phyloP scores from a whole-genome alignment of 2,797 vertebrate species.

The Molossus alvarezi region DNA sequence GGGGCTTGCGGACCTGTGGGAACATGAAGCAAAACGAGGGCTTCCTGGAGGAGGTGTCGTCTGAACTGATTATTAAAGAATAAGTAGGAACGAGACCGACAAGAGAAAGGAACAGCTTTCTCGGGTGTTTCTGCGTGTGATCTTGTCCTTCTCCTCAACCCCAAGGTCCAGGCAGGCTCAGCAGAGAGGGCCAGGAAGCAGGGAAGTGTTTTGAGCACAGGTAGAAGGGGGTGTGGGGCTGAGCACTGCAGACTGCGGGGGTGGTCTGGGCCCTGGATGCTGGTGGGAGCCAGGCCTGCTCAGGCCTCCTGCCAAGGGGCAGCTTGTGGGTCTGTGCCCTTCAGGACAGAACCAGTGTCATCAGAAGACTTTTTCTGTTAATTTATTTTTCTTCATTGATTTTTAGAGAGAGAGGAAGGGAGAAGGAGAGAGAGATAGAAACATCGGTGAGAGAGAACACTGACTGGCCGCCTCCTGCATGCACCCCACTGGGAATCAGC shows the following conservation, averaged over 20 bases:
- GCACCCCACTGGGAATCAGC: no score
- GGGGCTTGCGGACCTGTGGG: not conserved
- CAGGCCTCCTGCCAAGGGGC: not conserved
- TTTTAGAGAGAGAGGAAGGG: no score
- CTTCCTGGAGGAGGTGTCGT: not conserved
- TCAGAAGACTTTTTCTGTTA: conserved; percentile 7
- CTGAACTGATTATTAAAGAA: not conserved
- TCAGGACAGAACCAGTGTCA: not conserved
- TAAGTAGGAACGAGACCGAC: not conserved
- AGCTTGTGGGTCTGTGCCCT: conserved; percentile 1
- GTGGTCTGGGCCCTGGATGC: not conserved
- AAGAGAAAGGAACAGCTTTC: not conserved
- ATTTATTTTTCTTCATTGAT: no score
- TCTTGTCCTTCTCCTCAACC: not conserved
- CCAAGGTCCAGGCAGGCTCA: not conserved
- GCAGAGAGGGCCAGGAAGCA: not conserved
- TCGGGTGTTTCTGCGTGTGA: not conserved
- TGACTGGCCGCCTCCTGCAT: no score
- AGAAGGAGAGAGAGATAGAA: no score
- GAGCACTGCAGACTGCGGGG: not conserved
- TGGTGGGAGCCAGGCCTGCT: not conserved
- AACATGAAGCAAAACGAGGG: not conserved
- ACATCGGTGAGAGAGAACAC: no score
- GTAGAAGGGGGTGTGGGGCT: not conserved
- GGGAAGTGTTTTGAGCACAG: not conserved